Base-by-base conservation (phyloP, 2,113 vertebrate genomes). In the Sakesphorus luctuosus region DNA sequence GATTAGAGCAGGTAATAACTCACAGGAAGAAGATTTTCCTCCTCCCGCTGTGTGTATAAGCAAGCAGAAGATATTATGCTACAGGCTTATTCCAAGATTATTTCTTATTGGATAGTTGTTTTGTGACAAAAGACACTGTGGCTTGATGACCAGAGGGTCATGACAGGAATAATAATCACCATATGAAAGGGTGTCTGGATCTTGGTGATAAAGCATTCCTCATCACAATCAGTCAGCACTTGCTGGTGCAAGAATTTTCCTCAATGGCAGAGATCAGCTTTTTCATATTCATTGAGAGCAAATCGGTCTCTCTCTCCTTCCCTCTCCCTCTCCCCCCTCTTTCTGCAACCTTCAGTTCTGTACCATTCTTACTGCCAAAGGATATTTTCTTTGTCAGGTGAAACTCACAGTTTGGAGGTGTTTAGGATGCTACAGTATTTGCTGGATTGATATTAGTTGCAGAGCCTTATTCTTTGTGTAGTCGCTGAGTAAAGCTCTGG, bases 111-210 rank as follows among this genome's bases (percentile, higher is more conserved):
- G 76, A 79, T 79, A 87, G 94, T 95, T 96, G 89, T 96, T 97
- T 98, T 11, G 2, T 94, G 88, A 74, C 79, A 92, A 82, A 95
- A 85, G 76, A 84, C 79, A 85, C 65, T 87, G 81, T 86, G 66
- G 71, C 91, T 93, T 97, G 95, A 97, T 97, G 95, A 93, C 92
- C 96, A 95, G 91, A 95, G 81, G 84, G 93, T 95, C 87, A 89
- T 94, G 94, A 89, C 78, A 89, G 87, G 55, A 85, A 92, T 97
- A 96, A 95, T 94, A 96, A 97, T 97, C 87, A 85, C 83, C 80
- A 15, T 91, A 94, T 97, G 94, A 94, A 96, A 96, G 77, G 56
- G 80, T 75, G 68, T 94, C 95, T 96, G 62, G 92, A 97, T 90
- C 82, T 91, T n/a, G 62, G 87, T 71, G 89, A 96, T 93, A 94